A percentile compares a stretch with the other conserved stretches of the same genome.
phyloP scores from a whole-genome alignment of 2,888 invertebrate genomes.

The Epirrhoe tristata region DNA sequence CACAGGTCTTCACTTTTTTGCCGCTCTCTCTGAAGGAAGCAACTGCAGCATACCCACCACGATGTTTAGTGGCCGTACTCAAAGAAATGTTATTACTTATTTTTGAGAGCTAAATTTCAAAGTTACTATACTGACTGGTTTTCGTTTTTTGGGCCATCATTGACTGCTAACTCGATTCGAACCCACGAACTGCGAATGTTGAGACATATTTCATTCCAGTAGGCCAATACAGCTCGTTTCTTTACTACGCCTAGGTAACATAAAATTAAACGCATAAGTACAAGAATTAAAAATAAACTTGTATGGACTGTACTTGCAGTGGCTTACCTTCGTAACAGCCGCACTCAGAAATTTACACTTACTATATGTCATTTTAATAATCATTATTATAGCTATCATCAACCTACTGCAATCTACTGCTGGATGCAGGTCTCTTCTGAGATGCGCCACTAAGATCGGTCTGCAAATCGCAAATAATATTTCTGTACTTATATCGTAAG shows the following conservation, averaged over 20 bases:
- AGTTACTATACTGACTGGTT: no score
- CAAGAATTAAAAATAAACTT: slow-evolving; percentile 29
- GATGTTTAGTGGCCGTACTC: no score
- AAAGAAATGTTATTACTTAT: no score
- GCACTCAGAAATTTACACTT: slow-evolving; percentile 3
- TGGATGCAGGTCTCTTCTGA: not conserved
- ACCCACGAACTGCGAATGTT: not conserved
- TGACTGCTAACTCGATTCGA: not conserved
- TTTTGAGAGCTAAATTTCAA: no score
- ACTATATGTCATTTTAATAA: not conserved
- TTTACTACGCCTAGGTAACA: slow-evolving; percentile 1
- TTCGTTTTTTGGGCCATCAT: no score
- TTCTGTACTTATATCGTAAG: no score
- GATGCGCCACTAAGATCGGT: no score
- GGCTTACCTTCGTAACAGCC: slow-evolving; percentile 43
- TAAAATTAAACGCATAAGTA: slow-evolving; percentile 17
- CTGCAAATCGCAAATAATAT: no score
- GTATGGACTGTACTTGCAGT: slow-evolving; percentile 40
- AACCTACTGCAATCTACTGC: not conserved
- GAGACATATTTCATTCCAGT: not conserved
- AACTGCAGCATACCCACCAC: no score
- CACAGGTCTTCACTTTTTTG: not conserved
- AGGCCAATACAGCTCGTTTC: not conserved
- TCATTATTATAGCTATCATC: not conserved
- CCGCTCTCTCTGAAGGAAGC: no score